Evolutionary conservation across 2,888 invertebrate genomes (phyloP).

Genomic region (Drosophila robusta): DNA sequence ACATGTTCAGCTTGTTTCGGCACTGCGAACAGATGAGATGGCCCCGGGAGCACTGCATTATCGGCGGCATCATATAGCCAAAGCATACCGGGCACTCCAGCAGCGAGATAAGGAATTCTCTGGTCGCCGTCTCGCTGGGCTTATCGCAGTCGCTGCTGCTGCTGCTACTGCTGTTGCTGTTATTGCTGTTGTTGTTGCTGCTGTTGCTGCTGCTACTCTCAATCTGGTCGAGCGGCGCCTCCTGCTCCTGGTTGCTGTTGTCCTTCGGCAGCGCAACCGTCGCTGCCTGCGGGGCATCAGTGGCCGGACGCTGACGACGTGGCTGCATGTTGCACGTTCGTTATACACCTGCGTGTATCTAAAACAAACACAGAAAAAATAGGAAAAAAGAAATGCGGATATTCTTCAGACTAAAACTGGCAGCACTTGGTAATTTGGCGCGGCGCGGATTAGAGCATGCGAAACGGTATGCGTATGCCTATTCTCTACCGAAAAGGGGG

Average conservation of each 20-base stretch:
- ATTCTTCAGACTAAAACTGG: conserved; percentile 18
- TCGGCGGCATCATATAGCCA: conserved; percentile 99
- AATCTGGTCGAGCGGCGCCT: conserved; percentile 12
- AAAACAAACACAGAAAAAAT: background rate
- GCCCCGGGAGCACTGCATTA: conserved; percentile 99
- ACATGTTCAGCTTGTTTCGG: conserved; percentile 97
- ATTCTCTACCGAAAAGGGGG: conserved; percentile 22
- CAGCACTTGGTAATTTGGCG: conserved; percentile 41
- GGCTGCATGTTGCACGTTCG: conserved; percentile 40
- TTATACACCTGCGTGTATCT: no score
- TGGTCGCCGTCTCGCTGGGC: conserved; percentile 32
- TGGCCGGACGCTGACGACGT: conserved; percentile 44
- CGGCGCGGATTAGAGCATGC: conserved; percentile 21
- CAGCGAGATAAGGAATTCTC: conserved; percentile 86
- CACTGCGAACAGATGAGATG: conserved; percentile 99
- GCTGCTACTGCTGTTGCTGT: background rate
- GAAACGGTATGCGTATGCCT: conserved; percentile 17
- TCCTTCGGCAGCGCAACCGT: conserved; percentile 9
- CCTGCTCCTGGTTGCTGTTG: conserved; percentile 13
- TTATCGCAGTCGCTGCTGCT: conserved; percentile 26
- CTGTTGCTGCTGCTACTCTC: conserved; percentile 20
- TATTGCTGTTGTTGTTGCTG: background rate
- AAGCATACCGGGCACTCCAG: conserved; percentile 99
- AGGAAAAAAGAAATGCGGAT: background rate
- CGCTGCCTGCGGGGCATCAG: conserved; percentile 19